Evolutionary conservation across 2,888 invertebrate genomes (phyloP).

Genomic region (Acanthopleura granulata): DNA sequence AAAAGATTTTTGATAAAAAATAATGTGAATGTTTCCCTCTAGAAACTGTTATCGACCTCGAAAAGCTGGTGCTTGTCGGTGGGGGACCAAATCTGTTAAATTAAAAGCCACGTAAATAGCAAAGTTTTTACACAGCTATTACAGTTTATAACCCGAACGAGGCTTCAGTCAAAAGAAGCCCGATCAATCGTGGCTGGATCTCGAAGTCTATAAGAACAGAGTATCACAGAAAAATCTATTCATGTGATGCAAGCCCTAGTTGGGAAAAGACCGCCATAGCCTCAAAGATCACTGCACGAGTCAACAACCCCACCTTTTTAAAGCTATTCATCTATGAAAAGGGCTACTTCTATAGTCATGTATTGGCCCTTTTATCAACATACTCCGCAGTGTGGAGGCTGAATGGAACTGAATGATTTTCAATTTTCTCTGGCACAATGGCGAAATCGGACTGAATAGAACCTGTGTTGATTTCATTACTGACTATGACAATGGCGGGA

Average conservation of each 20-base stretch:
- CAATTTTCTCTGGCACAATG: conserved; percentile 65
- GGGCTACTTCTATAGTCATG: conserved; percentile 38
- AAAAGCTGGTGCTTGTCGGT: background rate
- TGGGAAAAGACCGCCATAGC: conserved; percentile 7
- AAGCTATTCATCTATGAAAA: conserved; percentile 51
- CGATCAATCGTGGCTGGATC: background rate
- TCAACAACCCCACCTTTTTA: conserved; percentile 34
- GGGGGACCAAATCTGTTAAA: background rate
- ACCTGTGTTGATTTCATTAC: conserved; percentile 65
- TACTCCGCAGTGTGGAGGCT: conserved; percentile 44
- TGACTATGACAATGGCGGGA: conserved; percentile 47
- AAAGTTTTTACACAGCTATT: background rate
- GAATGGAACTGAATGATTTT: conserved; percentile 63
- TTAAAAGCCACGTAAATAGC: background rate
- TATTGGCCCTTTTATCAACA: conserved; percentile 47
- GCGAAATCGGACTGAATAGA: conserved; percentile 58
- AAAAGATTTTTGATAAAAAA: background rate
- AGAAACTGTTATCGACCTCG: background rate
- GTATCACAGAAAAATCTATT: conserved; percentile 12
- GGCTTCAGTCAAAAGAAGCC: background rate
- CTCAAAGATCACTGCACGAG: conserved; percentile 13
- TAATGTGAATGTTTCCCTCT: background rate
- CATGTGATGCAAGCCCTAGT: conserved; percentile 8
- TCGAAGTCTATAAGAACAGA: conserved; percentile 13
- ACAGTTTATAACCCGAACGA: background rate